Conservation (phyloP, 2,888 invertebrate species). For the Theristus sp. region DNA sequence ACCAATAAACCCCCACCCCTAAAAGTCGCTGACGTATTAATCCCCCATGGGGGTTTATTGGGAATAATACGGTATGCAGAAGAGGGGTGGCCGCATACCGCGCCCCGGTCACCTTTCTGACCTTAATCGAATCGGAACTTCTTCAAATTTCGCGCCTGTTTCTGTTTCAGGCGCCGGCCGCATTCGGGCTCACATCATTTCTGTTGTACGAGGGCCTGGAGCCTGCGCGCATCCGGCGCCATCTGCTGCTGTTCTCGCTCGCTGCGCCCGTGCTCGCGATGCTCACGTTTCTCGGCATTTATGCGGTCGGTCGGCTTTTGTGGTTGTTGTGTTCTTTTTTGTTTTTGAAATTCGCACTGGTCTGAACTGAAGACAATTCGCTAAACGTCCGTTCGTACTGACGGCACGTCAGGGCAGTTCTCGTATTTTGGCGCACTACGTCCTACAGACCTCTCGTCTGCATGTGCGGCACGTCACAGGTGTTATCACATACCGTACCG, state of each 20-base stretch:
- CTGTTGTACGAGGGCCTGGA: constrained; percentile 83
- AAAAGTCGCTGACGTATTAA: no score
- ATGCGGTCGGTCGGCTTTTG: constrained; percentile 38
- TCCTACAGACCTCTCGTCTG: no score
- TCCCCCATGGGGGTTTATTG: no score
- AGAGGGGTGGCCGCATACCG: no score
- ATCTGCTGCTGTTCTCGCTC: constrained; percentile 72
- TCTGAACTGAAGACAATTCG: no score
- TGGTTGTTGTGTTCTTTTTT: background rate
- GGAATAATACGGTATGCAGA: no score
- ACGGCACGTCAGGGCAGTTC: background rate
- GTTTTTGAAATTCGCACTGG: background rate
- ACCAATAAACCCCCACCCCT: no score
- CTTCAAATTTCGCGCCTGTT: background rate
- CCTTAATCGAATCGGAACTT: background rate
- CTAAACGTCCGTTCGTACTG: background rate
- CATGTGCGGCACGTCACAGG: no score
- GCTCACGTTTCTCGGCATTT: constrained; percentile 77
- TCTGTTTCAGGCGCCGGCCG: constrained; percentile 72
- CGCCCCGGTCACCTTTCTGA: background rate
- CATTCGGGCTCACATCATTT: constrained; percentile 88
- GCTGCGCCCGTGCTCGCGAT: constrained; percentile 76
- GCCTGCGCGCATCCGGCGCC: constrained; percentile 61
- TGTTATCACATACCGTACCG: no score
- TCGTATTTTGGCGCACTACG: no score